phyloP scores from a whole-genome alignment of 2,113 vertebrate species.

The Lepisosteus osseus region DNA sequence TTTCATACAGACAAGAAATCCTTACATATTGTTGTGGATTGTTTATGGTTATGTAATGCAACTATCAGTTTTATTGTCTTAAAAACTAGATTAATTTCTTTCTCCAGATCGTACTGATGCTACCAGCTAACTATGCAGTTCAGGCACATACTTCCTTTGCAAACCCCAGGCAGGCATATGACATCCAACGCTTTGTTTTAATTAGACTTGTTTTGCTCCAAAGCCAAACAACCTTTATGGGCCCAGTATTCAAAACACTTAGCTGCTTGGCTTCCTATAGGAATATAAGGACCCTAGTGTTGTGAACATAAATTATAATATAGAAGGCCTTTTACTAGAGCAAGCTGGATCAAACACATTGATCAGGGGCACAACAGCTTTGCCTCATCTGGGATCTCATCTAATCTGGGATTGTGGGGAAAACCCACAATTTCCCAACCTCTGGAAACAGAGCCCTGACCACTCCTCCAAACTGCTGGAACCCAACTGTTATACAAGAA shows the following conservation, averaged over 20 bases:
- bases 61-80: not conserved
- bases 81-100: not conserved
- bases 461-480: not conserved
- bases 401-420: too few species aligned
- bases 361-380: too few species aligned
- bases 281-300: too few species aligned
- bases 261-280: too few species aligned
- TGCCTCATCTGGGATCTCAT: too few species aligned
- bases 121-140: not conserved
- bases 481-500: not conserved
- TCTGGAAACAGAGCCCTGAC: slow-evolving; percentile 11
- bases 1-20: slow-evolving; percentile 20
- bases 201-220: too few species aligned
- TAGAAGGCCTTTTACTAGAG: too few species aligned
- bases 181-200: too few species aligned
- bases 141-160: slow-evolving; percentile 32
- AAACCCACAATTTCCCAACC: not conserved
- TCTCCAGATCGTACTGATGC: not conserved
- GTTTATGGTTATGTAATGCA: not conserved
- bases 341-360: too few species aligned
- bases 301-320: too few species aligned
- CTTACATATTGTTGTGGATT: slow-evolving; percentile 26
- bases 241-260: too few species aligned
- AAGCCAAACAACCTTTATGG: too few species aligned
- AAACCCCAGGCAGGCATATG: slow-evolving; percentile 8